Conservation (phyloP, 1,140 invertebrate species). For the Bombus consobrinus region DNA sequence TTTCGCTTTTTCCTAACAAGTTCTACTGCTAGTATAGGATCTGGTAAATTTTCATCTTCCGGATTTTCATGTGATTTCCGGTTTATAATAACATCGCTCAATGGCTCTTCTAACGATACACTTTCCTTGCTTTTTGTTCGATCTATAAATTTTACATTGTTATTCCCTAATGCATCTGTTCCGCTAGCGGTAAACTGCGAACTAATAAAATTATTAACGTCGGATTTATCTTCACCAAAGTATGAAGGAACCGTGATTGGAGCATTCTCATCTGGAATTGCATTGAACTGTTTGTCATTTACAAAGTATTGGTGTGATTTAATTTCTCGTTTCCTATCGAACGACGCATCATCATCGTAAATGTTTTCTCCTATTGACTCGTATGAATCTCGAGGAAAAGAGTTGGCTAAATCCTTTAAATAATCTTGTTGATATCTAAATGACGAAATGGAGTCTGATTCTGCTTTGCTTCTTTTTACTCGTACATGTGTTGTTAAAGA, state of each 20-base stretch:
- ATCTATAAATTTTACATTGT: neutral
- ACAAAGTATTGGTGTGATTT: neutral
- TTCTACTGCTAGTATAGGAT: constrained; percentile 6
- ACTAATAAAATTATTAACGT: neutral
- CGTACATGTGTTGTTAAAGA: constrained; percentile 48
- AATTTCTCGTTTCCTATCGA: constrained; percentile 10
- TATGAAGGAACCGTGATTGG: neutral
- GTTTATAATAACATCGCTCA: neutral
- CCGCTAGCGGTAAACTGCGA: too few species aligned
- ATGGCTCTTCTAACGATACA: neutral
- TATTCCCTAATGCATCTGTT: neutral
- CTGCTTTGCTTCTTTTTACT: constrained; percentile 56
- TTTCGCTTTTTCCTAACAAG: constrained; percentile 34
- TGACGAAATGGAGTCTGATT: neutral
- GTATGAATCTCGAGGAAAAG: neutral
- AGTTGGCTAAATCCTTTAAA: constrained; percentile 15
- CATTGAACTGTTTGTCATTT: neutral
- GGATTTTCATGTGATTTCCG: neutral
- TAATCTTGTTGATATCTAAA: neutral
- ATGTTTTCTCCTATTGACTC: neutral
- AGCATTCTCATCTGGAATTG: neutral
- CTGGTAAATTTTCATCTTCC: neutral
- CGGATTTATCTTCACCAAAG: neutral
- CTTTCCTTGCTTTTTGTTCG: neutral
- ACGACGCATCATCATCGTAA: neutral